Percentiles rank a stretch among this genome's conserved stretches.
phyloP scores from a whole-genome alignment of 1,140 invertebrate genomes.

The Temnothorax longispinosus region DNA sequence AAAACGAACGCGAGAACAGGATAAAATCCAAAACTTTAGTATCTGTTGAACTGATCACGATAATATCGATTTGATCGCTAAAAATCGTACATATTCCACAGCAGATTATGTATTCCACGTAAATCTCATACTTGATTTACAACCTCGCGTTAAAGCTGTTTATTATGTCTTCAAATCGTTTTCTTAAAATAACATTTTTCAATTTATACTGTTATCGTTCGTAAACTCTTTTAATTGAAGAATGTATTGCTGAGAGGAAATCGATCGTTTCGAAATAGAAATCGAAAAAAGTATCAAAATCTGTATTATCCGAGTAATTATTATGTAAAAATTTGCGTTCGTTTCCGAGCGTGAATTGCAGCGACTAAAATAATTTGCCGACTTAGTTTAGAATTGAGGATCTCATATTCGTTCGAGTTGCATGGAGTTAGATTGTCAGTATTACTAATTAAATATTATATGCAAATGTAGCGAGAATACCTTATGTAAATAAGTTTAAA shows the following conservation, averaged over 20 bases:
- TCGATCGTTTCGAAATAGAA: not conserved
- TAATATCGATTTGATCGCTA: not conserved
- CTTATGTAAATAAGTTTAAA: slow-evolving; percentile 35
- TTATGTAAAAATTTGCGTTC: not conserved
- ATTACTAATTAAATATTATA: slow-evolving; percentile 39
- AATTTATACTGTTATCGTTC: not conserved
- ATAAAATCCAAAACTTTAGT: not conserved
- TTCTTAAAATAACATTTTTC: not conserved
- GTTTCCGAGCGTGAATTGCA: not conserved
- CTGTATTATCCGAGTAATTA: not conserved
- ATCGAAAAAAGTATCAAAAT: not conserved
- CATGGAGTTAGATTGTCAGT: slow-evolving; percentile 21
- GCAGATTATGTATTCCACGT: not conserved
- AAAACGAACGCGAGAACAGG: not conserved
- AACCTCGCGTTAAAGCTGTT: not conserved
- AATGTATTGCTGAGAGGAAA: not conserved
- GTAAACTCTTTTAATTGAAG: not conserved
- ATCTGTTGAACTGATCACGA: not conserved
- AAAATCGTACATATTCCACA: not conserved
- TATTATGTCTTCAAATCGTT: not conserved
- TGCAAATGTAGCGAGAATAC: slow-evolving; percentile 8
- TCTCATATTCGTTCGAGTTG: not conserved
- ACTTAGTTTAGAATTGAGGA: slow-evolving; percentile 10
- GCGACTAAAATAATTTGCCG: not conserved
- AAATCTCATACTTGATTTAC: not conserved